Conservation (phyloP, 2,113 vertebrate species). For the Kobus ellipsiprymnus region DNA sequence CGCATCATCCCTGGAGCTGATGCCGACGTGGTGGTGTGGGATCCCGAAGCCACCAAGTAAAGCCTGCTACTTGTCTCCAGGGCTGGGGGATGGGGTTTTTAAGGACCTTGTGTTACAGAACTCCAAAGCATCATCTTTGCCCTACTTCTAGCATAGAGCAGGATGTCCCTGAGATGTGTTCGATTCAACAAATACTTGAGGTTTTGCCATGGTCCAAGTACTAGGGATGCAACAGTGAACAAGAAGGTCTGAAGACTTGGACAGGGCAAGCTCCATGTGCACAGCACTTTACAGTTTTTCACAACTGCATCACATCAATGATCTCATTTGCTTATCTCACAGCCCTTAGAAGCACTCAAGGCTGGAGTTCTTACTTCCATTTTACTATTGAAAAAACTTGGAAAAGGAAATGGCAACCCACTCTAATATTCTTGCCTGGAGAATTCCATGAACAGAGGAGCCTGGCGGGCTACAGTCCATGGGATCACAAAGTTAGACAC, state of each 20-base stretch:
- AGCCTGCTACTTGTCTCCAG: neutral
- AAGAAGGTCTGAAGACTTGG: neutral
- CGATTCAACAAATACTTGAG: neutral
- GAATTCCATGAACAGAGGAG: neutral
- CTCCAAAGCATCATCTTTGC: neutral
- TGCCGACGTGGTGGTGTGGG: constrained; percentile 97
- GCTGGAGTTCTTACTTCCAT: neutral
- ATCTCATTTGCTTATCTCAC: neutral
- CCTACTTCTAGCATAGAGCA: neutral
- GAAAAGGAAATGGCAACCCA: neutral
- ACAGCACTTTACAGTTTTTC: neutral
- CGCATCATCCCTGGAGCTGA: constrained; percentile 95
- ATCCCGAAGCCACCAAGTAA: constrained; percentile 95
- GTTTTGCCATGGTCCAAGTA: neutral
- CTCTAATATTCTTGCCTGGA: neutral
- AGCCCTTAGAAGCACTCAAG: neutral
- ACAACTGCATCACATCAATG: neutral
- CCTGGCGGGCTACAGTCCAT: neutral
- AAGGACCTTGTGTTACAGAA: neutral
- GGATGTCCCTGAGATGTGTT: neutral
- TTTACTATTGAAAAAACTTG: neutral
- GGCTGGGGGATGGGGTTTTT: neutral
- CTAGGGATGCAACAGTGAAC: neutral
- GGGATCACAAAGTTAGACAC: neutral
- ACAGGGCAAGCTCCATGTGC: neutral